Conservation (phyloP, 2,113 vertebrate genomes). For the Oncorhynchus clarkii region DNA sequence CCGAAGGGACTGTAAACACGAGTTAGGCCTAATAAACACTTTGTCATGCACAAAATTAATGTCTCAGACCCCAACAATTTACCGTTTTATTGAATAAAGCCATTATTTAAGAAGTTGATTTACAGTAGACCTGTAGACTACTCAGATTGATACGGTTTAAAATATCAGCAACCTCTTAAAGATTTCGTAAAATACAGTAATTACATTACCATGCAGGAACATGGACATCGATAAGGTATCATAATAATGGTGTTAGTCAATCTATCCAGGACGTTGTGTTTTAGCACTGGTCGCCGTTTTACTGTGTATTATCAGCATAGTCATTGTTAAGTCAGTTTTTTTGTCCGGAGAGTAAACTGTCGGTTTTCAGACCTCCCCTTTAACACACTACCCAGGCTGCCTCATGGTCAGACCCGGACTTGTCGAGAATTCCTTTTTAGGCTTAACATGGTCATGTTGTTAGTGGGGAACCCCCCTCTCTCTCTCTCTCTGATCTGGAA, state of each 20-base stretch:
- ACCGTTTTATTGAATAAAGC: no score
- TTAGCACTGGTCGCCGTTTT: background rate
- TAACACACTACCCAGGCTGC: background rate
- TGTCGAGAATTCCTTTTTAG: background rate
- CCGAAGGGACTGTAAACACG: background rate
- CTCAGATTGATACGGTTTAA: no score
- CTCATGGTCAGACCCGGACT: background rate
- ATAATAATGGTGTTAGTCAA: no score
- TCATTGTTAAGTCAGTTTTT: background rate
- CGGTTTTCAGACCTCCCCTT: background rate
- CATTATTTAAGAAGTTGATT: no score
- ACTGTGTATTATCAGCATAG: background rate
- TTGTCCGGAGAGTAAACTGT: background rate
- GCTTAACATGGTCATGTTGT: background rate
- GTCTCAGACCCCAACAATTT: no score
- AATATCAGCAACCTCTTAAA: no score
- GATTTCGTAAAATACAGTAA: no score
- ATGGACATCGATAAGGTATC: no score
- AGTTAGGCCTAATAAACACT: no score
- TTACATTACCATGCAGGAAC: no score
- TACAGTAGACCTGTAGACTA: no score
- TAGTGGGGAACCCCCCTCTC: slow-evolving; percentile 4
- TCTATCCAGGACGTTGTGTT: background rate
- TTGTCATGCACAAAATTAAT: no score
- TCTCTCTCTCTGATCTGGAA: slow-evolving; percentile 27